Conservation (phyloP, 2,888 invertebrate species). For the Andrena haemorrhoa region DNA sequence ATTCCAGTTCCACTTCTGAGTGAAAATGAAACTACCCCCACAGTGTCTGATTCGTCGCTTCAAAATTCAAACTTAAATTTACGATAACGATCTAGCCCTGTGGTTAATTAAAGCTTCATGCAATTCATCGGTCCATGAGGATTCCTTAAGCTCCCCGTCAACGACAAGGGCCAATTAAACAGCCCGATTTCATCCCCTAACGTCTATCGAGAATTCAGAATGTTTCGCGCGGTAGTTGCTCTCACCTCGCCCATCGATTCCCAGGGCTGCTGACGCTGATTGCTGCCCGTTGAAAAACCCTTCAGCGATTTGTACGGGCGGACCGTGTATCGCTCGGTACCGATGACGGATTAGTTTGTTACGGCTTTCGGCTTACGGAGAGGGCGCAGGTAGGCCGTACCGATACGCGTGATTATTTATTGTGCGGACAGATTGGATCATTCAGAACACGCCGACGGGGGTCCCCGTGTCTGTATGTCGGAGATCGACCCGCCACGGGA, state of each 20-base stretch:
- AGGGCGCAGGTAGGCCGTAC: slow-evolving; percentile 68
- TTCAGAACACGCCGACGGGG: slow-evolving; percentile 73
- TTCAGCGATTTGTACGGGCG: slow-evolving; percentile 50
- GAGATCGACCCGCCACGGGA: slow-evolving; percentile 64
- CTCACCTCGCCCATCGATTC: slow-evolving; percentile 48
- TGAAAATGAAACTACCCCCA: no score
- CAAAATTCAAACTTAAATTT: no score
- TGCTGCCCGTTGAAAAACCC: slow-evolving; percentile 66
- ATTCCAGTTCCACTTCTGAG: no score
- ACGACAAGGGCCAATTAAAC: slow-evolving; percentile 17
- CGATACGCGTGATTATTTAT: slow-evolving; percentile 79
- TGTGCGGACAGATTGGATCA: slow-evolving; percentile 79
- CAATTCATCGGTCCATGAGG: not conserved
- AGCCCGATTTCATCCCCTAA: slow-evolving; percentile 3
- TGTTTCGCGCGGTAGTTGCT: slow-evolving; percentile 2
- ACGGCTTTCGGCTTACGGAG: slow-evolving; percentile 72
- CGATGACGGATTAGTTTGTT: slow-evolving; percentile 77
- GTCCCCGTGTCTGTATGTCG: slow-evolving; percentile 44
- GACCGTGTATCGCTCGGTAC: slow-evolving; percentile 44
- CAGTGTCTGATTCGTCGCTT: no score
- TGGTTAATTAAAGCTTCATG: not conserved
- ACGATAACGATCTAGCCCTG: slow-evolving; percentile 4
- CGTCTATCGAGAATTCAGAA: slow-evolving; percentile 8
- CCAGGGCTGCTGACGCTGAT: slow-evolving; percentile 57
- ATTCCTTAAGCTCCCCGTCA: slow-evolving; percentile 1